Base-by-base conservation (phyloP, 1,140 invertebrate species). In the Samia ricini region DNA sequence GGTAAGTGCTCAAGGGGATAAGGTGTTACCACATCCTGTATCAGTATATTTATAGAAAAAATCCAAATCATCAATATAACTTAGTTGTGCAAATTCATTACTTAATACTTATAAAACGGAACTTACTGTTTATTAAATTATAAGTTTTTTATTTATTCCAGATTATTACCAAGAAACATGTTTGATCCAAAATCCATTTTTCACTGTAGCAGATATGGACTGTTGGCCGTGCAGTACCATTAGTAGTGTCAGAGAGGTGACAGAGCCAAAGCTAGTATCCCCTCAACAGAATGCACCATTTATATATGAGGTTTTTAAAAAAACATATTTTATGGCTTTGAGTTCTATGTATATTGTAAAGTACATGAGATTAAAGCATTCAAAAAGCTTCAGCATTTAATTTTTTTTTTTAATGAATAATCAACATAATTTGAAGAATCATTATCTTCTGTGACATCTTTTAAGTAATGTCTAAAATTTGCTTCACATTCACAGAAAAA, bases 141-240 rank as follows among this genome's bases (percentile, higher is more conserved):
- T 42, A 7, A 42, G 4, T 42, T 15, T 15, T 42, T 12, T 12
- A 5, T 15, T 42, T 29, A n/a, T 26, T 92, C 51, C 72, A 95
- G 95, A 94, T 79, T 93, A 93, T 62, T 95, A 96, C 75, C 95
- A 96, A 90, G 95, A 96, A 88, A 93, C 93, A 79, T 96, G 95
- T 82, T 81, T 96, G 36, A 79, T 96, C 24, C 92, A 94, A 79
- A 96, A 96, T 85, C 95, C 95, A 56, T 95, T 93, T 74, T 96
- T 95, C 76, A 91, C 92, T 72, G 91, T 95, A 6, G 82, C 91
- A 1, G 93, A 95, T 71, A 93, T 95, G 91, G 94, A 95, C 74
- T 96, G 95, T 76, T 95, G 94, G 94, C 94, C 95, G 7, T 96
- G 95, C 74, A 93, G 93, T 78, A 85, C 91, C 74, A 91, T 95